Base-by-base conservation (phyloP, 1,140 invertebrate species). In the Grapholita molesta region DNA sequence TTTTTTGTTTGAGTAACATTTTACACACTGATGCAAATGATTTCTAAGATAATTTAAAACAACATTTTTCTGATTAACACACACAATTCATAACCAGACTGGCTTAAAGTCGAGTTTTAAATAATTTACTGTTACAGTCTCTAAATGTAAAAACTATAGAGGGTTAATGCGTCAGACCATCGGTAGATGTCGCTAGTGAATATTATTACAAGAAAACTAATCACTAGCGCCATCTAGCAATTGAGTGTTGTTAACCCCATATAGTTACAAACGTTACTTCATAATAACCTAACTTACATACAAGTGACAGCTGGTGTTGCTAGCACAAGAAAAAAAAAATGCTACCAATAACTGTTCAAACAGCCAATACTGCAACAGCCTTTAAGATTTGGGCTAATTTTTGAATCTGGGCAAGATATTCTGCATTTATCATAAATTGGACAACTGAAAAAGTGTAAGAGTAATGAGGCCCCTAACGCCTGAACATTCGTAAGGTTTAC, bases 51-150 rank as follows among this genome's bases (percentile, higher is more conserved):
- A 61, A 2, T n/a, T 61, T 7, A 32, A 61, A 61, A 30, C n/a
- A 61, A 48, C 11, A 68, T 55, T 23, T 71, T 79, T 87, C 85
- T 87, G 83, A 83, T 86, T 83, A 80, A 82, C 85, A 87, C 83
- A 84, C 84, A 87, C 82, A 82, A 78, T 79, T 83, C 80, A 83
- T 87, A 84, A 87, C 74, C 71, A 75, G 76, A 71, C 67, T 69
- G 76, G 75, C 78, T 77, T n/a, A 61, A 61, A 57, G 53, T 57
- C 21, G 24, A 23, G 11, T 57, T 61, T 30, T 8, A 61, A 61
- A 61, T 61, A 61, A 61, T 61, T 61, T 61, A 61, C n/a, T 21
- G 55, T 76, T 71, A 70, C 65, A 73, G 70, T 76, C 71, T 68
- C 68, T 74, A 77, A 75, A 68, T 69, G 38, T 66, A 69, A 61